Base-by-base conservation (phyloP, 2,888 invertebrate species). In the Mellilla xanthometata region DNA sequence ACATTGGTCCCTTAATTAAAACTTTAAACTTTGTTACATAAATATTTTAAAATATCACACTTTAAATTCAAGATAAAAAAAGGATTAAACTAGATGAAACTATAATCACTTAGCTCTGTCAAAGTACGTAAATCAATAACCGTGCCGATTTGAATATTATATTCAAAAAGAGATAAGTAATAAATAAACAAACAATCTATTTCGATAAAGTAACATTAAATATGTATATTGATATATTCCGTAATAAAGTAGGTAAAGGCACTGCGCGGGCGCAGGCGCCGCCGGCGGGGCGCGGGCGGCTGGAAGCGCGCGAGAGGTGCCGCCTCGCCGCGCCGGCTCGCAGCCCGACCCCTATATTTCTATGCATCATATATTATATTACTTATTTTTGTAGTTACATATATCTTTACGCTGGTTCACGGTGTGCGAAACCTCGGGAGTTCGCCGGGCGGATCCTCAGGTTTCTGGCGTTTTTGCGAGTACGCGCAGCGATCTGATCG, bases 11-110 rank as follows among this genome's bases (percentile, higher is more conserved):
- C 89, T 88, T 88, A 86, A 79, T 86, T 85, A 82, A 85, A 87
- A 83, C 83, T 81, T 85, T 83, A 76, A 85, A 86, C 85, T 85
- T 86, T 87, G 79, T 86, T 86, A 86, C 83, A 87, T 87, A 86
- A 87, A 87, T 87, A 87, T 84, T 85, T 86, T 83, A 87, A 88
- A 88, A 89, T 89, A 89, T 89, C 89, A 89, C 89, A 88, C 89
- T 86, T 88, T 87, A 86, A 86, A 87, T 87, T 88, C 86, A 86
- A 88, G 54, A 54, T 19, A 84, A 72, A 85, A 83, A 80, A 72
- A 84, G n/a, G 82, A 79, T 81, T 85, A 84, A 77, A 61, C 86
- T 87, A 88, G 68, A 68, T 83, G 79, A 85, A 84, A 82, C 82
- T 83, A n/a, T n/a, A 84, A 84, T 79, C 76, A 79, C 75, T 83